Conservation (phyloP, 2,113 vertebrate genomes). For the Catharus bicknelli region DNA sequence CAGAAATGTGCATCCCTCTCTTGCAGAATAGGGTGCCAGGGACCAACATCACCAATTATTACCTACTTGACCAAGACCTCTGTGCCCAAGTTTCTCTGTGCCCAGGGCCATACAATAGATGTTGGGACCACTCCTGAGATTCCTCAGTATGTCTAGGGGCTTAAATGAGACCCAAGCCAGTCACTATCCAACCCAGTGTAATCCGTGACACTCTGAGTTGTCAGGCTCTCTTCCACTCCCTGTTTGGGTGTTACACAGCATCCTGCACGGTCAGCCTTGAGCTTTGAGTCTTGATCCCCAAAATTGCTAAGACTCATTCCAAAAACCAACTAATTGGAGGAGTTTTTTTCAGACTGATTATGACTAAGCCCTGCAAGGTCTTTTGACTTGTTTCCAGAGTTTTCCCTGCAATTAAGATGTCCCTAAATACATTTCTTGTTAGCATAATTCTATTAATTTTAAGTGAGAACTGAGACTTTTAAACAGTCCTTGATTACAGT, state of each 20-base stretch:
- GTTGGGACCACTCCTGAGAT: neutral
- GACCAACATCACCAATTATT: neutral
- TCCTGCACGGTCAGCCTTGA: neutral
- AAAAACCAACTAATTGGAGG: neutral
- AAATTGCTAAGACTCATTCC: neutral
- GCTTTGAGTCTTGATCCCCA: neutral
- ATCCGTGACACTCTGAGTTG: neutral
- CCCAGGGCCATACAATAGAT: neutral
- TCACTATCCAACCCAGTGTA: neutral
- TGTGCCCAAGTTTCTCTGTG: neutral
- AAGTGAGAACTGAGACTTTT: constrained; percentile 9
- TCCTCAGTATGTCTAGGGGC: neutral
- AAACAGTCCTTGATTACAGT: constrained; percentile 19
- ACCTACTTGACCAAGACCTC: neutral
- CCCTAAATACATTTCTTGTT: neutral
- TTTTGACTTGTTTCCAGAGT: neutral
- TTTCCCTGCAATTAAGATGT: neutral
- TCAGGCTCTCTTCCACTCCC: neutral
- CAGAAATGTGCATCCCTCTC: neutral
- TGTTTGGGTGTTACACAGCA: rapidly evolving
- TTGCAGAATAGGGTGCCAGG: neutral
- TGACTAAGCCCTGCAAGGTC: neutral
- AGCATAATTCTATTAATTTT: constrained; percentile 10
- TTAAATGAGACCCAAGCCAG: neutral
- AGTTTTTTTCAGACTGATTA: neutral